A percentile compares a stretch with the other conserved stretches of the same genome.
Conservation (phyloP, 2,888 invertebrate species). For the Gymnocheta viridis region DNA sequence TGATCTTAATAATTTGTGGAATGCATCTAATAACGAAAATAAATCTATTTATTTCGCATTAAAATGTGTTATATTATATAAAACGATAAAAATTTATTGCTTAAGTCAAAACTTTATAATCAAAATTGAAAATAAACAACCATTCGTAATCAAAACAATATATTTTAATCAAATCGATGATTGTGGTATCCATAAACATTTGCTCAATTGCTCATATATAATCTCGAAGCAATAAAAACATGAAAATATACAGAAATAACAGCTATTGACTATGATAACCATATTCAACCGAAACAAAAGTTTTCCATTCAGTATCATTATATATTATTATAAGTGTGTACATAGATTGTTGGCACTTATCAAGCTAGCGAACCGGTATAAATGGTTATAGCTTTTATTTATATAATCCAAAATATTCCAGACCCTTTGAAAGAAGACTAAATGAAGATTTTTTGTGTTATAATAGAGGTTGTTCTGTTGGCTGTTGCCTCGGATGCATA, state of each 20-base stretch:
- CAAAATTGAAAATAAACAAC: too few species aligned
- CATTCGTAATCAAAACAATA: too few species aligned
- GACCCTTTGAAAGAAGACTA: not conserved
- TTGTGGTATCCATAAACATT: too few species aligned
- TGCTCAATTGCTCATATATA: not conserved
- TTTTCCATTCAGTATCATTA: not conserved
- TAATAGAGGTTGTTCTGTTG: conserved; percentile 6
- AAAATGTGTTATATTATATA: too few species aligned
- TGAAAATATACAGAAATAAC: not conserved
- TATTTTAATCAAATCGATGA: too few species aligned
- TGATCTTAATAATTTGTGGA: too few species aligned
- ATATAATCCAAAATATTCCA: not conserved
- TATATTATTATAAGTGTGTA: not conserved
- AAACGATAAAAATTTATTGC: too few species aligned
- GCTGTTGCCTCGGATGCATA: not conserved
- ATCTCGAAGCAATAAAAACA: not conserved
- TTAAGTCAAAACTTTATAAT: too few species aligned
- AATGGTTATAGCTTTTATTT: not conserved
- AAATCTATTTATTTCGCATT: too few species aligned
- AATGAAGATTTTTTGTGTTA: conserved; percentile 24
- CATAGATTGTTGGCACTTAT: not conserved
- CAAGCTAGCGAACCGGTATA: conserved; percentile 25
- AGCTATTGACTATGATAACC: not conserved
- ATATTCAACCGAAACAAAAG: not conserved
- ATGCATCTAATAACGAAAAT: too few species aligned